phyloP scores from a whole-genome alignment of 1,140 invertebrate genomes.

The Anthonomus grandis region DNA sequence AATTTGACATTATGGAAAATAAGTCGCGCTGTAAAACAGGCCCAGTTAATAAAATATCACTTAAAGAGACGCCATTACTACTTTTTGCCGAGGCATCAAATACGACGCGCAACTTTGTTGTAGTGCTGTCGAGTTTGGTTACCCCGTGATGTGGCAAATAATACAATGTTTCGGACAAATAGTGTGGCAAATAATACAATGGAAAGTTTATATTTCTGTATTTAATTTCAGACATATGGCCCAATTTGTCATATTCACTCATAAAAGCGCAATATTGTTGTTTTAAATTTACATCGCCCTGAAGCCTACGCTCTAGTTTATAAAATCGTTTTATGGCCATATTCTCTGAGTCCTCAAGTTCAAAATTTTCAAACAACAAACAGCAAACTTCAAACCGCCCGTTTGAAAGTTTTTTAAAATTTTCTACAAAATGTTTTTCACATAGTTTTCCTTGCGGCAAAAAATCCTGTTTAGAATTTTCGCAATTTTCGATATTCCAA shows the following conservation, averaged over 20 bases:
- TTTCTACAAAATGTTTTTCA: conserved; percentile 26
- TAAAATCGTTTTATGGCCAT: conserved; percentile 11
- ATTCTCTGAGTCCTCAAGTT: conserved; percentile 19
- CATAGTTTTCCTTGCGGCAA: conserved; percentile 16
- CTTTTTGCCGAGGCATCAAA: conserved; percentile 30
- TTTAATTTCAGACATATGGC: conserved; percentile 12
- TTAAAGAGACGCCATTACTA: conserved; percentile 23
- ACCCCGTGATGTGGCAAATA: conserved; percentile 44
- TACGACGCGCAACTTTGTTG: conserved; percentile 1
- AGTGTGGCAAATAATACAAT: no score
- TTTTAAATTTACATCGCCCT: conserved; percentile 1
- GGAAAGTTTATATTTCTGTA: no score
- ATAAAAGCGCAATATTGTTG: conserved; percentile 14
- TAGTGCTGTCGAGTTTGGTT: conserved; percentile 11
- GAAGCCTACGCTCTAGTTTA: conserved; percentile 7
- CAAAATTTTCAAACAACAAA: conserved; percentile 9
- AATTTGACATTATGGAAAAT: conserved; percentile 46
- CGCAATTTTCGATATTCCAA: conserved; percentile 21
- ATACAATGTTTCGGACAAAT: neutral
- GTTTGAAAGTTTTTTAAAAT: neutral
- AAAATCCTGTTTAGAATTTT: neutral
- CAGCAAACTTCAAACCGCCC: conserved; percentile 22
- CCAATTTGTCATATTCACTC: conserved; percentile 13
- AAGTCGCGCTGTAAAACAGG: conserved; percentile 48
- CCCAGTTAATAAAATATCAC: conserved; percentile 43